phyloP scores from a whole-genome alignment of 2,888 invertebrate genomes.

The Idaea straminata region DNA sequence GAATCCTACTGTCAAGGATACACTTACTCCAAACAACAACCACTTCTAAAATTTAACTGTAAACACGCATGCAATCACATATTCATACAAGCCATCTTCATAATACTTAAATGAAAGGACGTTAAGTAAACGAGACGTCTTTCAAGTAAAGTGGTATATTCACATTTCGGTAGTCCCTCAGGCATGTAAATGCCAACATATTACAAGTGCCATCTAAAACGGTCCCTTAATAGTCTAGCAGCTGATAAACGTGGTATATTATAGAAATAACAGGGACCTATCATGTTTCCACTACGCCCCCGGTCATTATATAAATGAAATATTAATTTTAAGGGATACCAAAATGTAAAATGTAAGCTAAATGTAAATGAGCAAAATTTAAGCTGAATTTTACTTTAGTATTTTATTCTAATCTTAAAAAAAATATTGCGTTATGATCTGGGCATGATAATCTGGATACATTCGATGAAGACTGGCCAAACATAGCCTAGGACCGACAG shows the following conservation, averaged over 20 bases:
- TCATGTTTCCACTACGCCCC: constrained; percentile 12
- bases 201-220: constrained; percentile 21
- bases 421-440: too few relatives aligned
- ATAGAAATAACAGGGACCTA: neutral
- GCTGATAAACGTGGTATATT: constrained; percentile 18
- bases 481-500: too few relatives aligned
- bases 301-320: constrained; percentile 12
- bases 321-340: constrained; percentile 7
- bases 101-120: constrained; percentile 10
- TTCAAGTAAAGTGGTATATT: constrained; percentile 23
- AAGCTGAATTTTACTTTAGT: too few relatives aligned
- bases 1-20: too few relatives aligned
- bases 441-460: too few relatives aligned
- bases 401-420: too few relatives aligned
- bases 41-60: neutral
- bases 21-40: neutral
- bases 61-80: constrained; percentile 7
- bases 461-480: too few relatives aligned
- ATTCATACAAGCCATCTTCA: constrained; percentile 12
- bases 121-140: constrained; percentile 21
- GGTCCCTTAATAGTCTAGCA: constrained; percentile 20
- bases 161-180: constrained; percentile 22
- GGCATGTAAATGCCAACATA: constrained; percentile 21
- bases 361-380: neutral
- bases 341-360: neutral